phyloP scores from a whole-genome alignment of 2,797 vertebrate species.

The Pipistrellus pipistrellus region DNA sequence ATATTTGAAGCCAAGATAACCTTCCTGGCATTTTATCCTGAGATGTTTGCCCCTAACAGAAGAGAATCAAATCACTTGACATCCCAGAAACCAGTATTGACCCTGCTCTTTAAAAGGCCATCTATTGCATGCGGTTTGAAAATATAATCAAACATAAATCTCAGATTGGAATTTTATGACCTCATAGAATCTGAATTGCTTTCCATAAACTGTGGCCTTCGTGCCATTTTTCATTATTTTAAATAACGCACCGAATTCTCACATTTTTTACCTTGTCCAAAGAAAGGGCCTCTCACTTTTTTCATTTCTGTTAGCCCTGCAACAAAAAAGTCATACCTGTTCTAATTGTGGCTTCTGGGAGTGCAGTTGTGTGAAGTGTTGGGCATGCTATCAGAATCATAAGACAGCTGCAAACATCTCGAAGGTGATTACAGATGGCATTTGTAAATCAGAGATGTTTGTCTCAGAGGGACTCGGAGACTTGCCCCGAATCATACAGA shows the following conservation, averaged over 20 bases:
- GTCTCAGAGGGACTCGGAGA: not conserved
- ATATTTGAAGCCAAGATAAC: constrained; percentile 32
- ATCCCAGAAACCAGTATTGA: not conserved
- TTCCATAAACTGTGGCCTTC: constrained; percentile 23
- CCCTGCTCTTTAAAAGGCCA: not conserved
- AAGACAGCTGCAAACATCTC: constrained; percentile 51
- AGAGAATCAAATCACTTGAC: not conserved
- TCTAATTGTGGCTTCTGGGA: constrained; percentile 4
- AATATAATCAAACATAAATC: constrained; percentile 46
- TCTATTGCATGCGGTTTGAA: constrained; percentile 38
- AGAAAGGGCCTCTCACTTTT: not conserved
- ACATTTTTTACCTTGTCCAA: not conserved
- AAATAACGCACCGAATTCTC: not conserved
- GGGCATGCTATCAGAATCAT: not conserved
- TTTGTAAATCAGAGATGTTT: constrained; percentile 33
- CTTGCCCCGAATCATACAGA: not conserved
- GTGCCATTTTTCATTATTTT: constrained; percentile 45
- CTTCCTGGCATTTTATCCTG: not conserved
- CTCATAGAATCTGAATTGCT: not conserved
- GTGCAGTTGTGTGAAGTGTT: not conserved
- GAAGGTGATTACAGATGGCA: constrained; percentile 29
- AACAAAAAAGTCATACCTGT: not conserved
- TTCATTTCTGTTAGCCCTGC: not conserved
- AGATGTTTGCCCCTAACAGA: constrained; percentile 10
- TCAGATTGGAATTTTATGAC: constrained; percentile 56